Percentiles rank a stretch among this genome's conserved stretches.
phyloP scores from a whole-genome alignment of 1,140 invertebrate species.

The Brachionus asplanchnoidis region DNA sequence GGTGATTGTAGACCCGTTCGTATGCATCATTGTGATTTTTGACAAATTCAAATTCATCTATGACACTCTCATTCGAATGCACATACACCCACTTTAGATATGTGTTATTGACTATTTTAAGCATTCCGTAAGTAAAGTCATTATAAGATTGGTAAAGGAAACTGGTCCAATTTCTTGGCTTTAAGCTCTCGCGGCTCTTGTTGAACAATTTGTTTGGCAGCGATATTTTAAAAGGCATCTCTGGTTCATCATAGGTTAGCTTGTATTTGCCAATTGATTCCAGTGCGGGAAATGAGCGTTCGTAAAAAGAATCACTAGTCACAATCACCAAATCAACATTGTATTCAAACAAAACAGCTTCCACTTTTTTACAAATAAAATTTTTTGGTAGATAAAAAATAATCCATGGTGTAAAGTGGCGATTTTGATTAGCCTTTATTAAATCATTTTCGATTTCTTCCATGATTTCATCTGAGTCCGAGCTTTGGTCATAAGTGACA shows the following conservation, averaged over 20 bases:
- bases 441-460: neutral
- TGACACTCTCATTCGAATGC: slow-evolving; percentile 21
- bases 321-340: slow-evolving; percentile 9
- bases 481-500: neutral
- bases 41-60: slow-evolving; percentile 1
- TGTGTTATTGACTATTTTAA: neutral
- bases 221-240: neutral
- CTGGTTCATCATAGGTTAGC: neutral
- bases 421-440: neutral
- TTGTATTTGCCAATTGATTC: neutral
- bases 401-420: neutral
- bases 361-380: neutral
- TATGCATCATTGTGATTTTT: slow-evolving; percentile 12
- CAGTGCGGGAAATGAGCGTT: neutral
- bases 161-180: neutral
- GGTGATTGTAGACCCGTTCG: neutral
- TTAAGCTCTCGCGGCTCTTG: neutral
- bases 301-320: neutral
- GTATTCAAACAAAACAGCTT: neutral
- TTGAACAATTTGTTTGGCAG: neutral
- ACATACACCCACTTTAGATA: neutral
- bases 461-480: neutral
- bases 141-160: neutral
- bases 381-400: neutral
- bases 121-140: neutral